Evolutionary conservation across 2,888 invertebrate species (phyloP).

Genomic region (Galerucella pusilla): DNA sequence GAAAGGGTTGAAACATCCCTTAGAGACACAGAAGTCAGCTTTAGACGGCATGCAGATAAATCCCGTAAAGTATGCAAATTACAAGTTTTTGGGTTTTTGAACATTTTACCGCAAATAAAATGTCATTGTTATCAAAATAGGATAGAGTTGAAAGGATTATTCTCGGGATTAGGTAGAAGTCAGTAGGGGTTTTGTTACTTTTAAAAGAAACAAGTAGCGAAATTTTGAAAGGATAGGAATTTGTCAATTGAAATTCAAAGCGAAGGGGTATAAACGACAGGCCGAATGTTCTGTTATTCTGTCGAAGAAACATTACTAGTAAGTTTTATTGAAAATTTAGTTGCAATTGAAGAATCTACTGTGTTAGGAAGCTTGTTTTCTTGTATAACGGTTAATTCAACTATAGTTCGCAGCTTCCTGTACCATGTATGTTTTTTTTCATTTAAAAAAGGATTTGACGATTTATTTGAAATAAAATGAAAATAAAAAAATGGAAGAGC

Average conservation of each 20-base stretch:
- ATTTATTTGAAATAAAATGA: no score
- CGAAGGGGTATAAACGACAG: neutral
- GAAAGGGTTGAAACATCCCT: conserved; percentile 54
- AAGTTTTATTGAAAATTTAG: neutral
- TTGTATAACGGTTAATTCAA: neutral
- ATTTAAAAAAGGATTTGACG: no score
- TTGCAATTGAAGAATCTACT: neutral
- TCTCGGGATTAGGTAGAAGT: conserved; percentile 31
- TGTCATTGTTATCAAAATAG: conserved; percentile 29
- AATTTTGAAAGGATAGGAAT: conserved; percentile 14
- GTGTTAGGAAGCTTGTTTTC: neutral
- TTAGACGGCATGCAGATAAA: conserved; percentile 31
- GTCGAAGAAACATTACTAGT: neutral
- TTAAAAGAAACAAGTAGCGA: conserved; percentile 35
- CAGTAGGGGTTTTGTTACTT: conserved; percentile 4
- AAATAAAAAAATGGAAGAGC: no score
- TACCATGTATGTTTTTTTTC: no score
- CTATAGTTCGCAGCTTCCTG: no score
- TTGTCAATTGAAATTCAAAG: conserved; percentile 23
- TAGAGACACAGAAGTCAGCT: conserved; percentile 43
- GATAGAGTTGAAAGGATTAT: conserved; percentile 41
- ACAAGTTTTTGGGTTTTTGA: conserved; percentile 33
- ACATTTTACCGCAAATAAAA: conserved; percentile 42
- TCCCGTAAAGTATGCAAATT: conserved; percentile 43
- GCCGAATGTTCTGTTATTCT: neutral